Percentiles rank a stretch among this genome's conserved stretches.
phyloP scores from a whole-genome alignment of 2,113 vertebrate species.

The Mobula birostris region DNA sequence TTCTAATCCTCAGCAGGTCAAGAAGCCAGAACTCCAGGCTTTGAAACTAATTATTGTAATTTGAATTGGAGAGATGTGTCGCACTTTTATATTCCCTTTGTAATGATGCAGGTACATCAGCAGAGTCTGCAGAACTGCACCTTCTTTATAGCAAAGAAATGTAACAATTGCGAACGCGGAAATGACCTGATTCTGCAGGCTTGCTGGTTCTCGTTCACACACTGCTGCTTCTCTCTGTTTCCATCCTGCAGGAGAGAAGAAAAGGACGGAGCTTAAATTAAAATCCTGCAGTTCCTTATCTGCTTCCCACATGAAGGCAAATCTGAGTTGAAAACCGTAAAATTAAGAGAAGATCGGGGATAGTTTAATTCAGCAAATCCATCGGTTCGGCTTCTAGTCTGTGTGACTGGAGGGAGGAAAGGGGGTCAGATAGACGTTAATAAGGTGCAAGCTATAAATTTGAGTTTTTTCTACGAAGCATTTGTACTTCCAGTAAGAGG shows the following conservation, averaged over 20 bases:
- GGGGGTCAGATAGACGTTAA: conserved; percentile 65
- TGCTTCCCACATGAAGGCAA: conserved; percentile 88
- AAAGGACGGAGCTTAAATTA: conserved; percentile 75
- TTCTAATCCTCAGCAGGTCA: not conserved
- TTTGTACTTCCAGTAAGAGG: conserved; percentile 33
- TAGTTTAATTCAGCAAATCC: conserved; percentile 81
- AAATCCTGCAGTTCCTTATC: conserved; percentile 88
- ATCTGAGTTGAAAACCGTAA: conserved; percentile 94
- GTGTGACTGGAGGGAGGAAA: conserved; percentile 61
- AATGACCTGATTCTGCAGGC: conserved; percentile 24
- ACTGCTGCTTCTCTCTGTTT: conserved; percentile 44
- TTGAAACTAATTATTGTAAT: not conserved
- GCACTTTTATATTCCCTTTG: not conserved
- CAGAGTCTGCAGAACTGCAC: not conserved
- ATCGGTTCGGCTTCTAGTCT: conserved; percentile 67
- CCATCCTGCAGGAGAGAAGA: conserved; percentile 68
- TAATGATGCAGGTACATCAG: not conserved
- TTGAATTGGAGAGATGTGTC: not conserved
- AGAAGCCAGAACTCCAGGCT: not conserved
- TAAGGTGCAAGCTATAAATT: conserved; percentile 62
- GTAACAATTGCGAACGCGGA: not conserved
- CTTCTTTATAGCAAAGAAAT: not conserved
- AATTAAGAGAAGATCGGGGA: conserved; percentile 85
- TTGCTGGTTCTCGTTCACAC: conserved; percentile 18
- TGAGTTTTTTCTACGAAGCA: conserved; percentile 15